A percentile compares a stretch with the other conserved stretches of the same genome.
phyloP scores from a whole-genome alignment of 2,888 invertebrate genomes.

The Lacanobia wlatinum region DNA sequence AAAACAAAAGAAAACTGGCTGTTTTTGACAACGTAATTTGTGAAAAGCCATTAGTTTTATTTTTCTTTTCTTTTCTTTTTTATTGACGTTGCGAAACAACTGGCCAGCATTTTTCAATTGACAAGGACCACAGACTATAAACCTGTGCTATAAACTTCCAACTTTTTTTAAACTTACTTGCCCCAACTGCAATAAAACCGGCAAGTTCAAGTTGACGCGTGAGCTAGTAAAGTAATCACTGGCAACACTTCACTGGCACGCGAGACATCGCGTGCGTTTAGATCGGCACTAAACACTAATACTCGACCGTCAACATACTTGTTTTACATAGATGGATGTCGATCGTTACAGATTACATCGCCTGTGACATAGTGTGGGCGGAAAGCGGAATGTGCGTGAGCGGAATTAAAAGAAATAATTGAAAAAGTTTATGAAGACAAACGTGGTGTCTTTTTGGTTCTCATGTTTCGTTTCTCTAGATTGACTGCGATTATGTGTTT shows the following conservation, averaged over 20 bases:
- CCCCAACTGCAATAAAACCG: constrained; percentile 15
- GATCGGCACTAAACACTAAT: constrained; percentile 62
- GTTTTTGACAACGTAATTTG: not conserved
- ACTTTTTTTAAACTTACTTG: constrained; percentile 29
- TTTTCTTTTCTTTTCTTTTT: not conserved
- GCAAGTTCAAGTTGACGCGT: constrained; percentile 12
- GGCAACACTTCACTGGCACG: constrained; percentile 44
- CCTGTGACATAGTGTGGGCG: constrained; percentile 33
- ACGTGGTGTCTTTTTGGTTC: not conserved
- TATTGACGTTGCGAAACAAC: not conserved
- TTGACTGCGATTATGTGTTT: no score
- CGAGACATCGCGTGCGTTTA: constrained; percentile 58
- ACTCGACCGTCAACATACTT: constrained; percentile 52
- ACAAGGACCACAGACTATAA: not conserved
- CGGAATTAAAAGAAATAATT: constrained; percentile 18
- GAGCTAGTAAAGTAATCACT: constrained; percentile 42
- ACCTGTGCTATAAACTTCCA: no score
- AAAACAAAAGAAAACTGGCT: not conserved
- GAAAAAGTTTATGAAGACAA: not conserved
- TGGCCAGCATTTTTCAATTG: not conserved
- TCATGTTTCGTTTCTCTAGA: not conserved
- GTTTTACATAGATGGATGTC: constrained; percentile 60
- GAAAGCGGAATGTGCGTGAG: constrained; percentile 46
- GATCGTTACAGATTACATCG: constrained; percentile 43
- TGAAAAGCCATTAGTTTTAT: constrained; percentile 1